A percentile compares a stretch with the other conserved stretches of the same genome.
These are phyloP conservation scores for Odontocerum albicorne DNA, from an alignment of 2,888 invertebrate genomes.

Conservation along the genomic window DNA sequence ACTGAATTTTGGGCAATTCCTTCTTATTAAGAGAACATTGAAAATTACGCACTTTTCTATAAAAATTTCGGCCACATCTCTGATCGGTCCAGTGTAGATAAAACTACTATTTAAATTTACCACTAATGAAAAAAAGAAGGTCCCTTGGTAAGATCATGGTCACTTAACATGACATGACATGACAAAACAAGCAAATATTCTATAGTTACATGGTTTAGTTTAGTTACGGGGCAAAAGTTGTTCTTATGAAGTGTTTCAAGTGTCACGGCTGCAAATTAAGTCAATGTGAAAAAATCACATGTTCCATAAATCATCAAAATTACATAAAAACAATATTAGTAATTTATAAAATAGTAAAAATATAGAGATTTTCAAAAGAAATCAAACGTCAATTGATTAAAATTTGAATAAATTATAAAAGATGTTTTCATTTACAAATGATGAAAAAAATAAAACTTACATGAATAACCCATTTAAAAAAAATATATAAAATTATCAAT, in stretches of 20 bases:
- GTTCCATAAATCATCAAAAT: too few species aligned
- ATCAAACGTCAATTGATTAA: neutral
- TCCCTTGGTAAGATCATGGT: slow-evolving; percentile 36
- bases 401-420: neutral
- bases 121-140: slow-evolving; percentile 34
- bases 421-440: neutral
- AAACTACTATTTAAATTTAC: slow-evolving; percentile 33
- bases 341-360: neutral
- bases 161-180: slow-evolving; percentile 26
- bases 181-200: neutral
- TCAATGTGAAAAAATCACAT: too few species aligned
- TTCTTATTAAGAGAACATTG: slow-evolving; percentile 21
- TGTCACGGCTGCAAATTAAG: too few species aligned
- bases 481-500: too few species aligned
- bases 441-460: neutral
- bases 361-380: neutral
- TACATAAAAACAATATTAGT: neutral
- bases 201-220: neutral
- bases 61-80: slow-evolving; percentile 24
- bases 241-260: too few species aligned
- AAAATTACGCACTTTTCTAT: too few species aligned
- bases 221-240: too few species aligned
- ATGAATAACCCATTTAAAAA: too few species aligned
- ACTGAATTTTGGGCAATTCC: neutral
- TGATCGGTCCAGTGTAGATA: slow-evolving; percentile 33